These are phyloP conservation scores for Brienomyrus longianalis DNA, from an alignment of 2,113 vertebrate genomes.

Conservation along the genomic window DNA sequence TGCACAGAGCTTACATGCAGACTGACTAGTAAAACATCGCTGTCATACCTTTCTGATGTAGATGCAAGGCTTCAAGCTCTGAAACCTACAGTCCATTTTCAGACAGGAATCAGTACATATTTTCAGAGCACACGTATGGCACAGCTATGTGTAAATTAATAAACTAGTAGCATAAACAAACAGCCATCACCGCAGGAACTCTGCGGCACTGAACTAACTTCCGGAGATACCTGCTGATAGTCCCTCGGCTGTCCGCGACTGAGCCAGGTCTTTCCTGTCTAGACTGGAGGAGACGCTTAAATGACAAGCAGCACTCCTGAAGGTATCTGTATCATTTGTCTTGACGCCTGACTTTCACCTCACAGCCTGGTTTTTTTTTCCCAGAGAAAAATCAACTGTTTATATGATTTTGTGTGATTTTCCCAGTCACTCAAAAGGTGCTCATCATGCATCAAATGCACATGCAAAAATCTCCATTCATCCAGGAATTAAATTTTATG, in stretches of 20 bases:
- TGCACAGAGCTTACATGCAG: not conserved
- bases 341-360: slow-evolving; percentile 31
- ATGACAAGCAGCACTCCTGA: slow-evolving; percentile 54
- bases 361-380: slow-evolving; percentile 13
- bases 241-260: slow-evolving; percentile 38
- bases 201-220: slow-evolving; percentile 16
- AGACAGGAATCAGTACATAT: not conserved
- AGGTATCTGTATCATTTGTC: slow-evolving; percentile 47
- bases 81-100: not conserved
- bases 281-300: slow-evolving; percentile 65
- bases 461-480: slow-evolving; percentile 58
- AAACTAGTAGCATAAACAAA: slow-evolving; percentile 33
- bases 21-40: not conserved
- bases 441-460: slow-evolving; percentile 44
- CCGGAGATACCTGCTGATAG: slow-evolving; percentile 37
- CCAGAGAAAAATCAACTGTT: slow-evolving; percentile 38
- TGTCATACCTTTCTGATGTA: not conserved
- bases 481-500: slow-evolving; percentile 60
- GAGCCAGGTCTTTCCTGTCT: slow-evolving; percentile 57
- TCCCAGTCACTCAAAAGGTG: slow-evolving; percentile 57
- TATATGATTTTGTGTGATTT: slow-evolving; percentile 60
- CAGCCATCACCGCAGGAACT: slow-evolving; percentile 19
- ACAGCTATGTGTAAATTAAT: not conserved
- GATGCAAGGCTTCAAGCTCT: not conserved
- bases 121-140: not conserved